Conservation (phyloP, 1,140 invertebrate genomes). For the Propsilocerus akamusi region DNA sequence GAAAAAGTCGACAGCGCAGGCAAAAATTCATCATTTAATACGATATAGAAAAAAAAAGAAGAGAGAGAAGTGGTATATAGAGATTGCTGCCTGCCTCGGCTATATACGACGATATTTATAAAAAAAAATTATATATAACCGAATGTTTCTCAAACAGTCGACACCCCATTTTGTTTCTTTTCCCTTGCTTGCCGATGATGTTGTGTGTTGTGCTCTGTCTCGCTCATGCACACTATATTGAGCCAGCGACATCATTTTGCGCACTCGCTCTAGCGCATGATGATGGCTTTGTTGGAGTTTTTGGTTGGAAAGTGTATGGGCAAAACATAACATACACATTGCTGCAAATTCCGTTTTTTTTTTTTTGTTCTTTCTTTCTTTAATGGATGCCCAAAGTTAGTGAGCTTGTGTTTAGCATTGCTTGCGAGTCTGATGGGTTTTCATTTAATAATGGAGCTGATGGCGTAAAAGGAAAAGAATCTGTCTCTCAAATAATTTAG, state of each 20-base stretch:
- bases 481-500: too few species aligned
- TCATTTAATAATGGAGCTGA: too few species aligned
- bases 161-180: constrained; percentile 2
- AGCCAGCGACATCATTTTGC: too few species aligned
- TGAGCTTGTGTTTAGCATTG: too few species aligned
- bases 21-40: constrained; percentile 4
- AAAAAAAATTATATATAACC: neutral
- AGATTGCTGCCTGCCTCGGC: neutral
- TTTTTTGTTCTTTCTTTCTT: neutral
- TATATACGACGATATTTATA: constrained; percentile 4
- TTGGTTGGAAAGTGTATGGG: constrained; percentile 3
- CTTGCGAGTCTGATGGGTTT: too few species aligned
- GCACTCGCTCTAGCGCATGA: neutral
- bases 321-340: constrained; percentile 2
- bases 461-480: too few species aligned
- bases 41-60: constrained; percentile 4
- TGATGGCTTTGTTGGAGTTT: neutral
- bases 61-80: constrained; percentile 4
- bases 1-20: constrained; percentile 1
- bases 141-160: constrained; percentile 1
- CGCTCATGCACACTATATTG: neutral
- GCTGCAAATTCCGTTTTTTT: constrained; percentile 1
- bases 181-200: neutral
- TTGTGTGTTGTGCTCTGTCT: constrained; percentile 2
- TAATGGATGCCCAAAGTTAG: constrained; percentile 1